Evolutionary conservation across 2,113 vertebrate genomes (phyloP).

Genomic region (Oplegnathus fasciatus): DNA sequence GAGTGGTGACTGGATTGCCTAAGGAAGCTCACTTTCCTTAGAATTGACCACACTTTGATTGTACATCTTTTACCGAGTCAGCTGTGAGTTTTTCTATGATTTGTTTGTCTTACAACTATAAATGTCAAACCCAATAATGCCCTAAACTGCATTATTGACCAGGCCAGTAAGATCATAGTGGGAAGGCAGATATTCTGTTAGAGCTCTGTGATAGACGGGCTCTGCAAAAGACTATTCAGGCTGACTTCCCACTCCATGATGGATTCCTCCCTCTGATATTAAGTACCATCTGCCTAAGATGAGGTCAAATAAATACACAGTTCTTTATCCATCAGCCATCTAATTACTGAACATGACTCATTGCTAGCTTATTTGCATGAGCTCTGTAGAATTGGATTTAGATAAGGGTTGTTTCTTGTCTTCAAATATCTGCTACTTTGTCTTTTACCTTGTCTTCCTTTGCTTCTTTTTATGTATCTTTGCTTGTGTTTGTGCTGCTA

Average conservation of each 20-base stretch:
- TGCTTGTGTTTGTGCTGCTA: not conserved
- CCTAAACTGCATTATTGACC: conserved; percentile 1
- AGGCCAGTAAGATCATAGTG: not conserved
- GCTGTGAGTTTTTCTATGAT: not conserved
- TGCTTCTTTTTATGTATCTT: not conserved
- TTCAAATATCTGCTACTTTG: no score
- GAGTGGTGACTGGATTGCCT: not conserved
- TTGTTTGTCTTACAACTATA: not conserved
- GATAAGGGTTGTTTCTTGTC: not conserved
- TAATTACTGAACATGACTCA: not conserved
- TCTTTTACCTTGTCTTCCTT: not conserved
- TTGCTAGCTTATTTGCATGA: not conserved
- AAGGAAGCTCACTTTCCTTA: not conserved
- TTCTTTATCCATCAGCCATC: not conserved
- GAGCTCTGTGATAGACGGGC: not conserved
- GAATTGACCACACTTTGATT: not conserved
- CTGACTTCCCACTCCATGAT: not conserved
- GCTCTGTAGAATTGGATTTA: not conserved
- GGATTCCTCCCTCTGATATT: not conserved
- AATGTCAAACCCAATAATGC: not conserved
- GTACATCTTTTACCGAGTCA: not conserved
- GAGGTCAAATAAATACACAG: not conserved
- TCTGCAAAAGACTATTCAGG: not conserved
- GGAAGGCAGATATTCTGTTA: not conserved
- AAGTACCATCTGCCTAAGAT: not conserved